Base-by-base conservation (phyloP, 2,888 invertebrate genomes). In the Thereva unica region DNA sequence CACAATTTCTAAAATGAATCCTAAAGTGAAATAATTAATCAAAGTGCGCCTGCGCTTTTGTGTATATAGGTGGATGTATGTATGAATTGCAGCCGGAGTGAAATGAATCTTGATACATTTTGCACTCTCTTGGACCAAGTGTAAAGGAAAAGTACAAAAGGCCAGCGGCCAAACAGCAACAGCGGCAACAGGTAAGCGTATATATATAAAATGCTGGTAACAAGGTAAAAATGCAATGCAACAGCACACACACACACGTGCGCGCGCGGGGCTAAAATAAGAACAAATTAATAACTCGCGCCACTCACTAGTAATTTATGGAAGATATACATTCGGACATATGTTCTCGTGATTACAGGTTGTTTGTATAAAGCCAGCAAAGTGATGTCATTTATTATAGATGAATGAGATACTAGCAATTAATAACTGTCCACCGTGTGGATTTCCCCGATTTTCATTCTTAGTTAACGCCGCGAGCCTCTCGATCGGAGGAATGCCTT, bases 341-440 rank as follows among this genome's bases (percentile, higher is more conserved):
- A 68, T 71, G 68, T 70, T 71, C 66, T 47, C 68, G 68, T 70
- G 70, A 70, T 68, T 70, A 68, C 71, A 72, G 72, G 70, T 72
- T 72, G 71, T 67, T 64, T 50, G 57, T 50, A 49, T 55, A 53
- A 40, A 40, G 55, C 44, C 42, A 54, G 47, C 40, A 69, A 72
- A 75, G 71, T 75, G 75, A 75, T 76, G 76, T 76, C 75, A 76
- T 74, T 76, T 76, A 75, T 72, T 68, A 66, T 23, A 77, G 77
- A 77, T 77, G 77, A 77, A 76, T 77, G 76, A 75, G 77, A 77
- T 77, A 77, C 77, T 77, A 76, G 77, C 77, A 77, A 77, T 77
- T 77, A 77, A 77, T 77, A 77, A 76, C 77, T 77, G 77, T 77
- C 77, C 42, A 77, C 5, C 5, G 68, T 73, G 75, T 73, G 50